A percentile compares a stretch with the other conserved stretches of the same genome.
These are phyloP conservation scores for Xenops minutus DNA, from an alignment of 2,797 vertebrate genomes.

Conservation along the genomic window DNA sequence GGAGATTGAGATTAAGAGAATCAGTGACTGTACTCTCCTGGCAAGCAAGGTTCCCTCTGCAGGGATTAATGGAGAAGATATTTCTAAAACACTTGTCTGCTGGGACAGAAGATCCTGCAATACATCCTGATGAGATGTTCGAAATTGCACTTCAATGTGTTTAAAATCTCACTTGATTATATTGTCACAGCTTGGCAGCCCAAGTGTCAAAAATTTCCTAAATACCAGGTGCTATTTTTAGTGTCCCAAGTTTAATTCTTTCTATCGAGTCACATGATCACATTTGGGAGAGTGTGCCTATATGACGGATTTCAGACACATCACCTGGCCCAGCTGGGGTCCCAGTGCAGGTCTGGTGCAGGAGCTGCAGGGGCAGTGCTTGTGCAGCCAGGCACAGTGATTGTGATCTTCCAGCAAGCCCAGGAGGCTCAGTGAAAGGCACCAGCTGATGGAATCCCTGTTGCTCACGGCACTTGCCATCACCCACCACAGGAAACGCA, in stretches of 20 bases:
- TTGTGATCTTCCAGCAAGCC: not conserved
- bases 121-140: not conserved
- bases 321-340: not conserved
- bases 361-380: not conserved
- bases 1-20: not conserved
- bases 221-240: slow-evolving; percentile 50
- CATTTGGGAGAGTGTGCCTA: not conserved
- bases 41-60: not conserved
- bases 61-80: not conserved
- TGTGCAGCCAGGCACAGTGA: not conserved
- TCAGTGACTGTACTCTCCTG: not conserved
- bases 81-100: not conserved
- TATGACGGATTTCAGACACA: not conserved
- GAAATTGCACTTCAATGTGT: not conserved
- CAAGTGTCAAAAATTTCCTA: slow-evolving; percentile 39
- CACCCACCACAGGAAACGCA: accelerated
- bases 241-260: not conserved
- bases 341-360: not conserved
- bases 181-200: slow-evolving; percentile 55
- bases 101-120: not conserved
- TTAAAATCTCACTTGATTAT: slow-evolving; percentile 50
- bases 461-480: not conserved
- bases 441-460: not conserved
- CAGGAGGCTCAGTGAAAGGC: not conserved
- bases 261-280: accelerated